phyloP scores from a whole-genome alignment of 2,888 invertebrate species.

The Cyrtodaria siliqua region DNA sequence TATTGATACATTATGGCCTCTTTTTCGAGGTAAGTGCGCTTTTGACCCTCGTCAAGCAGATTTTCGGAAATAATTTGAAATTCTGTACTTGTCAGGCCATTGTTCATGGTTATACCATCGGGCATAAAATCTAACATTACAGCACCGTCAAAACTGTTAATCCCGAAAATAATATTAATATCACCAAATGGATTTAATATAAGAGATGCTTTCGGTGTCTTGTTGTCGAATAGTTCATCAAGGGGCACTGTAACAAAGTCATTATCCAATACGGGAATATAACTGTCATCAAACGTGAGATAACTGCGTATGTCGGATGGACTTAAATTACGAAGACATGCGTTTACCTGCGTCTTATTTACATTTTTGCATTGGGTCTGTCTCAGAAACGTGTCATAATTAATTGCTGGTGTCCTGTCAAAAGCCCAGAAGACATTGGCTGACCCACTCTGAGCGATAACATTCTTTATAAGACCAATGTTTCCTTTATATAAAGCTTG shows the following conservation, averaged over 20 bases:
- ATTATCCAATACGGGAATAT: conserved; percentile 16
- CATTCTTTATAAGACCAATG: conserved; percentile 8
- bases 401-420: neutral
- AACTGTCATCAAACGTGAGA: neutral
- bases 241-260: conserved; percentile 22
- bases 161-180: conserved; percentile 13
- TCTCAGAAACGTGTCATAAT: neutral
- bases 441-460: conserved; percentile 29
- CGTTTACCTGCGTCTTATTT: neutral
- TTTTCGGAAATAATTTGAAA: neutral
- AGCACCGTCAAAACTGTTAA: conserved; percentile 21
- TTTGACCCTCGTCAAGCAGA: neutral
- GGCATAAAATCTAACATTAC: neutral
- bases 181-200: conserved; percentile 14
- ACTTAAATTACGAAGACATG: conserved; percentile 11
- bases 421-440: conserved; percentile 12
- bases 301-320: neutral
- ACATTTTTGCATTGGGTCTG: conserved; percentile 1
- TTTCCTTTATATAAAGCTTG: conserved; percentile 34
- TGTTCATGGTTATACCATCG: neutral
- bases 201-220: neutral
- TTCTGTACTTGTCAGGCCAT: neutral
- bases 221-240: neutral
- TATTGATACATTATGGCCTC: too few species aligned
- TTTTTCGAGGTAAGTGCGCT: too few species aligned